Conservation (phyloP, 1,140 invertebrate species). For the Thalassaphorura encarpata region DNA sequence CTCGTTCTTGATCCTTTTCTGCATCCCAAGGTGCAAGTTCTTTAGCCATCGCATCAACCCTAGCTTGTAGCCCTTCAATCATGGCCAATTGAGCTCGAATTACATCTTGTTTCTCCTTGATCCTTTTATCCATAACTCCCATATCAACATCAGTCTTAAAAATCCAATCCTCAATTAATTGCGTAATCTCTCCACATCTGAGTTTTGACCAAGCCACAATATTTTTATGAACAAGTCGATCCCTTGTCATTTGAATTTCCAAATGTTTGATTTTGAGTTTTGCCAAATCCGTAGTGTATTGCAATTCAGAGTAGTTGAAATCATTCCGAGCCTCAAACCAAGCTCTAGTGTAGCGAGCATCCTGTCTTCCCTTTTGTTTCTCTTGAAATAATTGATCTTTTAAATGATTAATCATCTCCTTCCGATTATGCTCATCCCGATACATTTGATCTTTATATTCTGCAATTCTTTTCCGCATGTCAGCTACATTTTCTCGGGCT, state of each 20-base stretch:
- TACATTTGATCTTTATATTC: conserved; percentile 15
- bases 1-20: conserved; percentile 20
- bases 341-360: conserved; percentile 13
- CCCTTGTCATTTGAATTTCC: conserved; percentile 20
- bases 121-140: conserved; percentile 18
- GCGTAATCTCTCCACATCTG: conserved; percentile 10
- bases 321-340: conserved; percentile 13
- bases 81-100: conserved; percentile 14
- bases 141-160: conserved; percentile 21
- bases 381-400: conserved; percentile 18
- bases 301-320: conserved; percentile 7
- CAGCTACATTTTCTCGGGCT: not conserved
- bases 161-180: conserved; percentile 17
- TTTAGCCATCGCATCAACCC: conserved; percentile 17
- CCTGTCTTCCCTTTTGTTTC: conserved; percentile 15
- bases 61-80: conserved; percentile 18
- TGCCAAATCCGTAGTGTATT: not conserved
- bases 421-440: conserved; percentile 6
- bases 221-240: conserved; percentile 16
- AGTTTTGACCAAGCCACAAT: conserved; percentile 17
- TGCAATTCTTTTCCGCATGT: conserved; percentile 11
- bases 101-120: conserved; percentile 11
- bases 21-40: conserved; percentile 32
- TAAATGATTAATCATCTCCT: conserved; percentile 18
- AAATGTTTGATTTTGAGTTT: conserved; percentile 14